Percentiles rank a stretch among this genome's conserved stretches.
These are phyloP conservation scores for Oxyteleia sp. DNA, from an alignment of 2,888 invertebrate genomes.

Conservation along the genomic window DNA sequence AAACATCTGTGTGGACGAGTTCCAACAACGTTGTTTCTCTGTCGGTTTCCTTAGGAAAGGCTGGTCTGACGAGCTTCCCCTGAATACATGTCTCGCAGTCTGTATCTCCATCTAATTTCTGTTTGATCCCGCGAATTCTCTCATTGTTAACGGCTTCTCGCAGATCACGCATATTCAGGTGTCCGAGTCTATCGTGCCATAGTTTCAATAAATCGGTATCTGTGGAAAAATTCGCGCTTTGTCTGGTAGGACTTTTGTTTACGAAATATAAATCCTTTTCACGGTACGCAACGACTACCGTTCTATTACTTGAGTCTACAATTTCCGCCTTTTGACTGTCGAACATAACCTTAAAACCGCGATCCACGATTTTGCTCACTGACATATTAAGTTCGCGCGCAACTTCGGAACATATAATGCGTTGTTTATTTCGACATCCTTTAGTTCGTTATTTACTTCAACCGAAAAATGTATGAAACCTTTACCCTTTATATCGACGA, in stretches of 20 bases:
- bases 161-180: neutral
- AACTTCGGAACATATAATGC: too few species aligned
- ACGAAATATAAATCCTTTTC: conserved; percentile 10
- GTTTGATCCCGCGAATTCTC: conserved; percentile 9
- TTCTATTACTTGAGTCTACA: neutral
- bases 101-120: neutral
- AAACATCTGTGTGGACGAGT: conserved; percentile 75
- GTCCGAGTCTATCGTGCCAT: neutral
- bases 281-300: neutral
- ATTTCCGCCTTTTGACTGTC: conserved; percentile 6
- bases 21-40: conserved; percentile 9
- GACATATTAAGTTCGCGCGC: too few species aligned
- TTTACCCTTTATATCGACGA: neutral
- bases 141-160: neutral
- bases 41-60: conserved; percentile 1
- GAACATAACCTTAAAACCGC: neutral
- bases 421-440: too few species aligned
- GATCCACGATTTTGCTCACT: too few species aligned
- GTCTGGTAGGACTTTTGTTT: too few species aligned
- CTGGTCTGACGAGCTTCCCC: neutral
- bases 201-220: too few species aligned
- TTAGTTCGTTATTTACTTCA: too few species aligned
- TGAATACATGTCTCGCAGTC: conserved; percentile 1
- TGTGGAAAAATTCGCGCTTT: too few species aligned
- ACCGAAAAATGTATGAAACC: too few species aligned